Evolutionary conservation across 2,888 invertebrate species (phyloP), one percentile per base, ranked within the genome.

Genomic region (Cantharis flavilabris): DNA sequence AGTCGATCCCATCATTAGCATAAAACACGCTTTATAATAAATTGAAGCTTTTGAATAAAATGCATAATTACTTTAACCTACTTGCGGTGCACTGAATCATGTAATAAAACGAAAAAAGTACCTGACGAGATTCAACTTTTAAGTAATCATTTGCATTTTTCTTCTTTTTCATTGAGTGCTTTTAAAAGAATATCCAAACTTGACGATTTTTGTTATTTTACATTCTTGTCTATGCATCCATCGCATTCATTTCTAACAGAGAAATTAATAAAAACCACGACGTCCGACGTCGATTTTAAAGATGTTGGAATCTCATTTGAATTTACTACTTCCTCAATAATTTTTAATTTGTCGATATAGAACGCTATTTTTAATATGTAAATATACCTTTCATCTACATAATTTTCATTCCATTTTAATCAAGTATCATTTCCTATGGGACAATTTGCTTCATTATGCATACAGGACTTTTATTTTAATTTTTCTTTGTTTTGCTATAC

Each of bases 41-140:
- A 86, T 86, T 86, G 84, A 82, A 83, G 82, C 85, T 84, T 86
- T 86, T 85, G 84, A 86, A 85, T 85, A 85, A 86, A 85, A 86
- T 83, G 86, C 85, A 86, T 86, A 86, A 86, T 86, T 86, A 86
- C 85, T 86, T 85, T 86, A 86, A 86, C 86, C 86, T 84, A 86
- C 83, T 86, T 86, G 85, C 83, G 84, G 84, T 81, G 83, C 83
- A 82, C 77, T 80, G 81, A 81, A 83, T 81, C 84, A 84, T 80
- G 81, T 81, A 84, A 85, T 83, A 84, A 85, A 84, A 85, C 80
- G 83, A 85, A 84, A 76, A 30, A 85, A 85, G 84, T 85, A 86
- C 86, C 85, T 86, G 86, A 82, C 82, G 82, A 83, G 83, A 83
- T 85, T 84, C 80, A 82, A 83, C 80, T 84, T 81, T 78, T 79